Conservation (phyloP, 2,113 vertebrate species). For the Alectura lathami region DNA sequence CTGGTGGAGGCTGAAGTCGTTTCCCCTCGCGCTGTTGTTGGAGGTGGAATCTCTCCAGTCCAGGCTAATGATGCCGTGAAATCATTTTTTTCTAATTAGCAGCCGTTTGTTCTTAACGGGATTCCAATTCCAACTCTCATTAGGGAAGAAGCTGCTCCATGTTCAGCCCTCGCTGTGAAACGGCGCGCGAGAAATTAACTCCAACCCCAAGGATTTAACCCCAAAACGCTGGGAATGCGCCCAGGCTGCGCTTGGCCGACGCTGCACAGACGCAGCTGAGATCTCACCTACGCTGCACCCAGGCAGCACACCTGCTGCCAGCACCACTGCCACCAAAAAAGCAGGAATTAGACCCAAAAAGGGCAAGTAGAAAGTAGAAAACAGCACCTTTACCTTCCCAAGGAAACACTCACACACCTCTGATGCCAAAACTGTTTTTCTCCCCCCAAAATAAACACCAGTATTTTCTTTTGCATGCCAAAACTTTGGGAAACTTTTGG, state of each 20-base stretch:
- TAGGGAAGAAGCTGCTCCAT: constrained; percentile 6
- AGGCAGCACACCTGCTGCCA: neutral
- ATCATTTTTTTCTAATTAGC: constrained; percentile 39
- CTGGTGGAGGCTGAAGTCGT: neutral
- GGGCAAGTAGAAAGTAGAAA: neutral
- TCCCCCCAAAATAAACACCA: neutral
- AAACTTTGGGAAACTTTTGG: neutral
- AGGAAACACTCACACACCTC: too few relatives aligned
- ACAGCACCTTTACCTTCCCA: too few relatives aligned
- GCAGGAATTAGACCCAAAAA: neutral
- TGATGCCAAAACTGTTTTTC: neutral
- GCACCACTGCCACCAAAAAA: neutral
- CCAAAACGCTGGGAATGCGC: too few relatives aligned
- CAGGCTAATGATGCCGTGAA: constrained; percentile 26
- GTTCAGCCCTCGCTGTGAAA: neutral
- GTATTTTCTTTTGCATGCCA: neutral
- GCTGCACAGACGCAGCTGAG: too few relatives aligned
- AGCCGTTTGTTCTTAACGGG: constrained; percentile 43
- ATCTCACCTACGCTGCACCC: too few relatives aligned
- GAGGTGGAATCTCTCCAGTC: constrained; percentile 19
- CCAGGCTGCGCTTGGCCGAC: too few relatives aligned
- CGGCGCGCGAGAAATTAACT: neutral
- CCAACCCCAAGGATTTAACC: neutral
- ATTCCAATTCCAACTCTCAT: constrained; percentile 28
- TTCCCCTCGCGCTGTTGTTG: neutral